phyloP scores from a whole-genome alignment of 2,113 vertebrate genomes.

The Vombatus ursinus region DNA sequence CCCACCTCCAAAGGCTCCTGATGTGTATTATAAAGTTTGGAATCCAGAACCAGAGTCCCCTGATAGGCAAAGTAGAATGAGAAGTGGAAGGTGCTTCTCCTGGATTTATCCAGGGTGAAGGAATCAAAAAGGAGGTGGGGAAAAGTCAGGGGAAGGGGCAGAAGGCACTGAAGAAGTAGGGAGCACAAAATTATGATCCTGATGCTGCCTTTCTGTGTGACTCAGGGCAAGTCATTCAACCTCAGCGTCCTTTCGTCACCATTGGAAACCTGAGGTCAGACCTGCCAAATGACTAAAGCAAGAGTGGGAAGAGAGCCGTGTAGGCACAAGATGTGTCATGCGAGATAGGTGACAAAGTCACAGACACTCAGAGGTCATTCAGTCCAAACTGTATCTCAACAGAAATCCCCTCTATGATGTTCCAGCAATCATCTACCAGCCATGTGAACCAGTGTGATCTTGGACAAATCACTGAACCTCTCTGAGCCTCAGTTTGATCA shows the following conservation, averaged over 20 bases:
- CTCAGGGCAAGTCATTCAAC: background rate
- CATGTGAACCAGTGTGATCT: background rate
- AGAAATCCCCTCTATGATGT: background rate
- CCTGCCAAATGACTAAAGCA: background rate
- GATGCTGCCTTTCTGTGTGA: background rate
- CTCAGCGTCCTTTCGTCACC: background rate
- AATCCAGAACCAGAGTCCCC: background rate
- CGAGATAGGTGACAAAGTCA: background rate
- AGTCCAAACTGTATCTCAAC: background rate
- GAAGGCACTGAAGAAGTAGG: background rate
- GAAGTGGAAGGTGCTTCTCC: background rate
- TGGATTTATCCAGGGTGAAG: background rate
- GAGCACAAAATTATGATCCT: background rate
- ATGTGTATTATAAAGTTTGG: background rate
- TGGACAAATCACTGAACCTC: background rate
- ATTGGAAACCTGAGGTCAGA: background rate
- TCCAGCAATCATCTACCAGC: background rate
- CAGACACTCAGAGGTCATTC: background rate
- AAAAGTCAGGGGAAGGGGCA: background rate
- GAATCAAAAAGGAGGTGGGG: background rate
- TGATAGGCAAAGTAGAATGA: background rate
- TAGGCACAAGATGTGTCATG: background rate
- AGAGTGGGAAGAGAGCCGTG: background rate
- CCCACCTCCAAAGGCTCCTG: background rate
- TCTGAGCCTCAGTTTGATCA: constrained; percentile 4